A percentile compares a stretch with the other conserved stretches of the same genome.
phyloP scores from a whole-genome alignment of 2,797 vertebrate genomes.

The Morus bassanus region DNA sequence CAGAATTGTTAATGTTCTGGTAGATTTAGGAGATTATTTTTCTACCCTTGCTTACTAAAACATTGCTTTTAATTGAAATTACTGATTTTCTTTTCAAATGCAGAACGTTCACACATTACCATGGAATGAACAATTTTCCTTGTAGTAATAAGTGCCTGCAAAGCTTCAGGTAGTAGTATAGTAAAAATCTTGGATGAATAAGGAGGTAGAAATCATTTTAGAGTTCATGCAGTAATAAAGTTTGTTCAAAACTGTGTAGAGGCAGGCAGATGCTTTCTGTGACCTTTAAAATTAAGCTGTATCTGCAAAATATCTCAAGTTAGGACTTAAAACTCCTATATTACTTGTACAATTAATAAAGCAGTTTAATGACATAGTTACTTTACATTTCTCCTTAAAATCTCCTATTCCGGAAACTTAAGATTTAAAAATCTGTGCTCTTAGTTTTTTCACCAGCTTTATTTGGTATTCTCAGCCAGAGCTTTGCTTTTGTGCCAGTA shows the following conservation, averaged over 20 bases:
- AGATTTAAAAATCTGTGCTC: background rate
- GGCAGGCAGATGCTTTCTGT: background rate
- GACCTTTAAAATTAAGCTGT: constrained; percentile 3
- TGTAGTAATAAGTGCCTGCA: background rate
- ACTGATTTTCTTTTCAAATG: background rate
- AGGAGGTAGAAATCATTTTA: background rate
- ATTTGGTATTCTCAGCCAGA: background rate
- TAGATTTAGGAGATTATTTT: background rate
- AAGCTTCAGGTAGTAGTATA: background rate
- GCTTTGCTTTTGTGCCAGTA: background rate
- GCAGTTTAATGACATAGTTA: background rate
- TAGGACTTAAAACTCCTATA: background rate
- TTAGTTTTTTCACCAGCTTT: background rate
- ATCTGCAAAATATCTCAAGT: background rate
- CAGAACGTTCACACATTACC: background rate
- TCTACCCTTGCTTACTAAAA: background rate
- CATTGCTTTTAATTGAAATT: background rate
- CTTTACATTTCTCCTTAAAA: background rate
- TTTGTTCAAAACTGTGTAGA: background rate
- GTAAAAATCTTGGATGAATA: background rate
- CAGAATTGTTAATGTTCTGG: background rate
- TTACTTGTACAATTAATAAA: background rate
- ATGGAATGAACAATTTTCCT: background rate
- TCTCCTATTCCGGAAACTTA: background rate
- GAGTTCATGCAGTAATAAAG: background rate